phyloP scores from a whole-genome alignment of 2,113 vertebrate genomes.

The Halcyon senegalensis region DNA sequence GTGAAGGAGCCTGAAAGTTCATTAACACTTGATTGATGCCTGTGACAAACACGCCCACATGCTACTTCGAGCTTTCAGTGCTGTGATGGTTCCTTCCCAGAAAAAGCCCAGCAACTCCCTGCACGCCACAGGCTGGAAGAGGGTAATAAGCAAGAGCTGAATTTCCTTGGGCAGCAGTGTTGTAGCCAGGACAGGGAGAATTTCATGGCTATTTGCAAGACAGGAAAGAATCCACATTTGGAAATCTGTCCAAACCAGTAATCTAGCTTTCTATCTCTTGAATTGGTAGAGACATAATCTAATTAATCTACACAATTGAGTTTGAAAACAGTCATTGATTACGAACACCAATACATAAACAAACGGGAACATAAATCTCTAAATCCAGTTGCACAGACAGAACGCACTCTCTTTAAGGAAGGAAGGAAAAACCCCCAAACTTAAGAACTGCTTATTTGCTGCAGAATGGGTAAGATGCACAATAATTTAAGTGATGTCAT shows the following conservation, averaged over 20 bases:
- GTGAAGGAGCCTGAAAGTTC: background rate
- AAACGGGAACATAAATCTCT: background rate
- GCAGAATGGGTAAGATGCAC: background rate
- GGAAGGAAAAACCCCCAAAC: background rate
- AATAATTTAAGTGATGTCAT: background rate
- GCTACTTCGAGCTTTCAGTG: background rate
- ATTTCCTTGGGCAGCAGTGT: background rate
- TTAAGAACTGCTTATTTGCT: background rate
- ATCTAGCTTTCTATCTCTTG: background rate
- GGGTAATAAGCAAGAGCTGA: accelerated
- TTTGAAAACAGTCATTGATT: constrained; percentile 51
- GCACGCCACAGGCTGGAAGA: background rate
- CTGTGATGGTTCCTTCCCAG: background rate
- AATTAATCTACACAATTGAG: constrained; percentile 45
- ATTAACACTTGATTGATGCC: background rate
- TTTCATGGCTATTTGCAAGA: background rate
- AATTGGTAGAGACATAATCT: constrained; percentile 30
- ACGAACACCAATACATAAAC: constrained; percentile 27
- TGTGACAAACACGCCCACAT: background rate
- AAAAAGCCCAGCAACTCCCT: background rate
- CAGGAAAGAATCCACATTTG: background rate
- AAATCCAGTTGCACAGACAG: background rate
- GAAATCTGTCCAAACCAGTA: background rate
- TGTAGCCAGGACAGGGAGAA: background rate
- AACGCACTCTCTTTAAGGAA: background rate